Conservation (phyloP, 2,888 invertebrate genomes). For the Crioceris asparagi region DNA sequence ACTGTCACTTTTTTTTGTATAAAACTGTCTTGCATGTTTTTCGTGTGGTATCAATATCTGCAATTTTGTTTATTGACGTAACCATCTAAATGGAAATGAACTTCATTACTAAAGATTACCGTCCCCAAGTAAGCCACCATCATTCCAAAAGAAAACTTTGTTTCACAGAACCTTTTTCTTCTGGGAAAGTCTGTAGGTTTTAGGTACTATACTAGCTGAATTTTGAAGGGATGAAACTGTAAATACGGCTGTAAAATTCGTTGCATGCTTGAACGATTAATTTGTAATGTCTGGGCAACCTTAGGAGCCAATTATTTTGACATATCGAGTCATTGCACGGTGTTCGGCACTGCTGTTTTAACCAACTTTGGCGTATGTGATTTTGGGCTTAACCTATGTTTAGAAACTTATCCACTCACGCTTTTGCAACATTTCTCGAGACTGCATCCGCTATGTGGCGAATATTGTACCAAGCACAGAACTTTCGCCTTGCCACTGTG, state of each 20-base stretch:
- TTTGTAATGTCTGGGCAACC: too few species aligned
- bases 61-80: slow-evolving; percentile 3
- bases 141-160: too few species aligned
- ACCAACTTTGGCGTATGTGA: background rate
- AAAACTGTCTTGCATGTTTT: background rate
- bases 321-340: too few species aligned
- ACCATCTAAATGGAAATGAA: background rate
- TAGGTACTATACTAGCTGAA: background rate
- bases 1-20: background rate
- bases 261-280: slow-evolving; percentile 1
- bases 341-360: background rate
- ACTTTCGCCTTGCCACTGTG: background rate
- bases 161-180: slow-evolving; percentile 2
- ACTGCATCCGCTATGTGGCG: background rate
- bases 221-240: slow-evolving; percentile 1
- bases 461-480: slow-evolving; percentile 3
- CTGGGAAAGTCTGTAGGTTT: background rate
- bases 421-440: background rate
- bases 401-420: background rate
- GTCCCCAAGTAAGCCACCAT: background rate
- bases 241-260: background rate
- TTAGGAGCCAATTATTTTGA: too few species aligned
- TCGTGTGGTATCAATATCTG: background rate
- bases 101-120: background rate
- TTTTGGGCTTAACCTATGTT: background rate